Conservation (phyloP, 2,113 vertebrate species). For the Leptocoma aspasia region DNA sequence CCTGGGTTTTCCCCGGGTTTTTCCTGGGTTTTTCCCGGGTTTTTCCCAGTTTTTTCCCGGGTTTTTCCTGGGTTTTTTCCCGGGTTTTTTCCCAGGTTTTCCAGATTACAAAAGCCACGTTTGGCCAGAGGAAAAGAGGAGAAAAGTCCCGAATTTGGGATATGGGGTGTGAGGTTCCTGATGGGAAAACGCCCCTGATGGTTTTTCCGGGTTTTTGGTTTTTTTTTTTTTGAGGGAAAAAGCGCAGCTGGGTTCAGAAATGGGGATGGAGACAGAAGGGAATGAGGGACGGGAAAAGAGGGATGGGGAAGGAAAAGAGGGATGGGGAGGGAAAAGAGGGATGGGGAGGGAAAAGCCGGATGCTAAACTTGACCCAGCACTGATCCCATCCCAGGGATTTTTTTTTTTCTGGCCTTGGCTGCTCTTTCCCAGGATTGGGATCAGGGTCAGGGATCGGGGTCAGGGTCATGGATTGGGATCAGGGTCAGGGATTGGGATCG, state of each 20-base stretch:
- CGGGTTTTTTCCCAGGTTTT: no score
- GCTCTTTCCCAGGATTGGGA: neutral
- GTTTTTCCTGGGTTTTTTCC: no score
- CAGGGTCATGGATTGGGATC: no score
- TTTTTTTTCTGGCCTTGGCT: neutral
- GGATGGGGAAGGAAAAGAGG: neutral
- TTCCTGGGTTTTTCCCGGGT: no score
- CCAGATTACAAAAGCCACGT: no score
- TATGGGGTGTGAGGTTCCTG: neutral
- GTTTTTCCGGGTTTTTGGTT: neutral
- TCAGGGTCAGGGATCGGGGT: no score
- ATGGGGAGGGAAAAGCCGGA: neutral
- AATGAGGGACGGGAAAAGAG: neutral
- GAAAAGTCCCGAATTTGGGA: neutral
- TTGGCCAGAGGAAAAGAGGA: neutral
- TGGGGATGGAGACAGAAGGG: neutral
- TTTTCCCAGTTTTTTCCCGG: no score
- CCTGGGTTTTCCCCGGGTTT: no score
- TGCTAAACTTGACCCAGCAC: neutral
- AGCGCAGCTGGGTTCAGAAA: accelerated
- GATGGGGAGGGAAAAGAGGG: neutral
- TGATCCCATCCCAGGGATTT: neutral
- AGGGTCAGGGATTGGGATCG: no score
- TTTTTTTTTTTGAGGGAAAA: neutral
- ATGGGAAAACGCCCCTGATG: no score